A percentile compares a stretch with the other conserved stretches of the same genome.
Conservation (phyloP, 2,888 invertebrate species). For the Leucania comma region DNA sequence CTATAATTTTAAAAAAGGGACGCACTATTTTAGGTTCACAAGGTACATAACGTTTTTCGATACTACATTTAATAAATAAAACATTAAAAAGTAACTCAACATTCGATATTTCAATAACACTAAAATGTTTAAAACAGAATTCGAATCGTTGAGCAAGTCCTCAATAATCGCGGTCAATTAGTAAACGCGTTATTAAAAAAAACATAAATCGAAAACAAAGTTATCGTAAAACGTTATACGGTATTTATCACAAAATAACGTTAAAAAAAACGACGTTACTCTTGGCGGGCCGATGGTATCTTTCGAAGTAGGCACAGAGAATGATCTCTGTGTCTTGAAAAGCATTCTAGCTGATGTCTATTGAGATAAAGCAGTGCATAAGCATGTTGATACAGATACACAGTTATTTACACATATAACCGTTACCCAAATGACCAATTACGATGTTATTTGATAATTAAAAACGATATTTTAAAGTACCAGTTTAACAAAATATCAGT, state of each 20-base stretch:
- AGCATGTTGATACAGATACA: constrained; percentile 62
- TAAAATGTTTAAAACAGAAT: too few relatives aligned
- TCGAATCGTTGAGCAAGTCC: too few relatives aligned
- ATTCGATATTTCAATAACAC: too few relatives aligned
- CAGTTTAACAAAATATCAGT: too few relatives aligned
- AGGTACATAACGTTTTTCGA: constrained; percentile 26
- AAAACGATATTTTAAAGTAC: too few relatives aligned
- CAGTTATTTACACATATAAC: constrained; percentile 56
- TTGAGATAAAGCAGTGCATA: constrained; percentile 76
- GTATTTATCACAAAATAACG: constrained; percentile 31
- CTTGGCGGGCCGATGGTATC: constrained; percentile 91
- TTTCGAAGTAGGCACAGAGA: constrained; percentile 97
- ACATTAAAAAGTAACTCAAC: too few relatives aligned
- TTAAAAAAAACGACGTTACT: constrained; percentile 71
- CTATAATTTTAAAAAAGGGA: constrained; percentile 28
- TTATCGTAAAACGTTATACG: constrained; percentile 37
- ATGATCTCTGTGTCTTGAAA: constrained; percentile 97
- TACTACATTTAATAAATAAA: neutral
- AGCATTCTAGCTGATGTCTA: constrained; percentile 93
- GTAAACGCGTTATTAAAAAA: neutral
- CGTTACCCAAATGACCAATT: too few relatives aligned
- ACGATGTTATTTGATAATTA: too few relatives aligned
- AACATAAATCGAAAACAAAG: neutral
- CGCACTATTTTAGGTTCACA: constrained; percentile 4
- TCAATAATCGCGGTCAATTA: too few relatives aligned